Conservation (phyloP, 2,113 vertebrate species). For the Pongo pygmaeus region DNA sequence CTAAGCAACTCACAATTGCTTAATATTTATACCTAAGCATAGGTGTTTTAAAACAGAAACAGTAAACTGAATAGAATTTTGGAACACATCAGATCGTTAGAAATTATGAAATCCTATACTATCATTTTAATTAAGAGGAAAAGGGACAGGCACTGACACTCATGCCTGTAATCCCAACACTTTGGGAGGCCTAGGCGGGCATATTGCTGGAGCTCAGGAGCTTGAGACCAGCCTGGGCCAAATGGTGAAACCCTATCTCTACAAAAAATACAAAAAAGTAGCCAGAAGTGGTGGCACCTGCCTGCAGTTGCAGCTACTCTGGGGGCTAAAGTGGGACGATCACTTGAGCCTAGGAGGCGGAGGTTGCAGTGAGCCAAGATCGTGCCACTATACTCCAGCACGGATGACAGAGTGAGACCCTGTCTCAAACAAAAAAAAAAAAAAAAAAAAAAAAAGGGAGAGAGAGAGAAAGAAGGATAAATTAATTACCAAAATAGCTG, state of each 20-base stretch:
- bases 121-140: background rate
- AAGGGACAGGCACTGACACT: background rate
- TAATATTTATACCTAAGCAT: too few species aligned
- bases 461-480: background rate
- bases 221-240: background rate
- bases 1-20: background rate
- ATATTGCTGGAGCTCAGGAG: background rate
- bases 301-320: background rate
- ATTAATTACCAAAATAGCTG: background rate
- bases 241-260: background rate
- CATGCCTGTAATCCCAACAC: background rate
- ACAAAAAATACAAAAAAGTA: background rate
- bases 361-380: background rate
- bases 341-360: background rate
- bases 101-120: background rate
- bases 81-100: background rate
- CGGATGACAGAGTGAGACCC: background rate
- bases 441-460: background rate
- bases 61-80: background rate
- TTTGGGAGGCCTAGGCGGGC: background rate
- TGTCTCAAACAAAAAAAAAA: background rate
- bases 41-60: background rate
- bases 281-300: background rate
- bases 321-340: background rate
- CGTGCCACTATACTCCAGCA: background rate